These are phyloP conservation scores for Phalacrocorax aristotelis DNA, from an alignment of 2,113 vertebrate species.

Conservation along the genomic window DNA sequence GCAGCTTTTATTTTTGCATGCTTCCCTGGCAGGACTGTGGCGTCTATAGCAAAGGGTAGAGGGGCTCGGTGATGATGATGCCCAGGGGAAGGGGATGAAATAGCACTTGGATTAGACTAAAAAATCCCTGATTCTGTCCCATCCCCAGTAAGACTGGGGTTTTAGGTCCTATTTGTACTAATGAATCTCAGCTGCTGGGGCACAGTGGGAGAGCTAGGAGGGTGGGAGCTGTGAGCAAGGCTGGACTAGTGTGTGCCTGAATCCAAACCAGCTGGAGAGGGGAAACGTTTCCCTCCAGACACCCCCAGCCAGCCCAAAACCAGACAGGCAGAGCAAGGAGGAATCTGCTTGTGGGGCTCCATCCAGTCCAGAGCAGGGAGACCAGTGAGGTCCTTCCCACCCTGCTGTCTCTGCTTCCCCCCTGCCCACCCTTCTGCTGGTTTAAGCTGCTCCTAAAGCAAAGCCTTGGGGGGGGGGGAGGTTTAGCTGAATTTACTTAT, in stretches of 20 bases:
- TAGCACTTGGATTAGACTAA: neutral
- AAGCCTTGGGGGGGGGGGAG: neutral
- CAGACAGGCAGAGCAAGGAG: neutral
- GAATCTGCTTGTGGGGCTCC: neutral
- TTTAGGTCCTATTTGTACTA: neutral
- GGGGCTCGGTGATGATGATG: neutral
- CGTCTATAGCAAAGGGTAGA: neutral
- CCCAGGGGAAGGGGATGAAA: neutral
- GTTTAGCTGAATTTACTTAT: neutral
- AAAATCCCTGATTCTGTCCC: neutral
- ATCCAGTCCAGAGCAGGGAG: neutral
- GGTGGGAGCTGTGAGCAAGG: neutral
- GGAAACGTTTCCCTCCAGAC: fast-evolving
- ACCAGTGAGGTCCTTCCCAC: fast-evolving
- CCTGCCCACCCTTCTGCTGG: fast-evolving
- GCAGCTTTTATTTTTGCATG: neutral
- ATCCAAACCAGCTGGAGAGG: neutral
- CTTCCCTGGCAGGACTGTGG: neutral
- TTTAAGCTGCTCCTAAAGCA: neutral
- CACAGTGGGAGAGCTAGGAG: neutral
- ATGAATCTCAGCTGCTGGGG: neutral
- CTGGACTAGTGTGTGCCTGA: neutral
- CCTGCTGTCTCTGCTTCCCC: neutral
- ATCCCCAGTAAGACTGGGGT: neutral
- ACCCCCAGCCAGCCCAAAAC: neutral